Percentiles rank a stretch among this genome's conserved stretches.
phyloP scores from a whole-genome alignment of 1,140 invertebrate species.

The Sycobia sp. region DNA sequence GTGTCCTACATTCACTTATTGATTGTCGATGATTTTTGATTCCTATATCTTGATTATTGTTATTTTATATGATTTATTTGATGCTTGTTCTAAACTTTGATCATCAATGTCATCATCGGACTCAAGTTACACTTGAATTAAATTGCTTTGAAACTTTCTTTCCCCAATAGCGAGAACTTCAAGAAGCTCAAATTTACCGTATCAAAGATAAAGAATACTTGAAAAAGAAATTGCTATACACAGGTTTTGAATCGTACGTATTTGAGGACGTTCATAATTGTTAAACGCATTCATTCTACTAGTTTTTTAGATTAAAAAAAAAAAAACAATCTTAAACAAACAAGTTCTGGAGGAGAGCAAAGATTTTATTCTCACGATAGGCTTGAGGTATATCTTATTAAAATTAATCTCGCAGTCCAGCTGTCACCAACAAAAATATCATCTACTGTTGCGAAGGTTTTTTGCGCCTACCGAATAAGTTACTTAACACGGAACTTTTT shows the following conservation, averaged over 20 bases:
- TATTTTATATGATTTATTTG: slow-evolving; percentile 21
- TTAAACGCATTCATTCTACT: slow-evolving; percentile 11
- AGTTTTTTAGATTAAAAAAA: too few species aligned
- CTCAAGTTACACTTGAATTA: slow-evolving; percentile 26
- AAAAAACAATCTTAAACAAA: slow-evolving; percentile 24
- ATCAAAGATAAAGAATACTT: slow-evolving; percentile 20
- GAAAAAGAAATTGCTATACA: slow-evolving; percentile 20
- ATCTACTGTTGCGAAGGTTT: slow-evolving; percentile 49
- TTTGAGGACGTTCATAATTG: not conserved
- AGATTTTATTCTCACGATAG: not conserved
- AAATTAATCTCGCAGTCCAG: slow-evolving; percentile 25
- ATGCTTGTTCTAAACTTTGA: slow-evolving; percentile 28
- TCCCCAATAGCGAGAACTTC: slow-evolving; percentile 12
- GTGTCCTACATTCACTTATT: slow-evolving; percentile 14
- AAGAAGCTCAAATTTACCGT: slow-evolving; percentile 12
- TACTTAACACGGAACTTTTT: slow-evolving; percentile 58
- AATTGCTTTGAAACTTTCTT: slow-evolving; percentile 10
- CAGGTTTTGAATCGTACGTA: not conserved
- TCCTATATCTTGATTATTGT: slow-evolving; percentile 25
- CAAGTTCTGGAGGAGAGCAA: not conserved
- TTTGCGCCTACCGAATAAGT: slow-evolving; percentile 58
- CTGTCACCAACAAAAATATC: not conserved
- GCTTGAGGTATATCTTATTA: slow-evolving; percentile 1
- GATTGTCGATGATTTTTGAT: slow-evolving; percentile 27
- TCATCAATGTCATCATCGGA: slow-evolving; percentile 5